Conservation (phyloP, 1,140 invertebrate genomes). For the Paramacrobiotus metropolitanus region DNA sequence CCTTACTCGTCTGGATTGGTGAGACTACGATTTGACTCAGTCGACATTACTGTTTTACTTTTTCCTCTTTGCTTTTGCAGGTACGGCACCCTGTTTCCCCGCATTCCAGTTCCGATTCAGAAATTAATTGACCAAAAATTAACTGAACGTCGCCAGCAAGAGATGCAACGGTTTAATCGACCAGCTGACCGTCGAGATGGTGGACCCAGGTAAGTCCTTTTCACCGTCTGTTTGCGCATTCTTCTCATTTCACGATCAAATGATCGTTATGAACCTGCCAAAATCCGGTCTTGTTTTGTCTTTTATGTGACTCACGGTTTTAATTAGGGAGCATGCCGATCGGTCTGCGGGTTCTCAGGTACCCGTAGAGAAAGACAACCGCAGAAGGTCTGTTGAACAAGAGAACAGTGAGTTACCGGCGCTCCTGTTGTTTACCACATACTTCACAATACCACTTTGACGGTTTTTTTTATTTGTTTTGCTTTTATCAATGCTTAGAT, state of each 20-base stretch:
- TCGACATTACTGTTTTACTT: not conserved
- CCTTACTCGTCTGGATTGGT: constrained; percentile 86
- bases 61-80: no score
- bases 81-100: constrained; percentile 90
- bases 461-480: no score
- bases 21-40: no score
- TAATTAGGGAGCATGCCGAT: not conserved
- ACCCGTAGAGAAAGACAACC: constrained; percentile 1
- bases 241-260: no score
- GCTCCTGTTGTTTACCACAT: no score
- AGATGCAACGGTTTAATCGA: not conserved
- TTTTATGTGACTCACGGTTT: not conserved
- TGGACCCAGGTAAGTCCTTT: not conserved
- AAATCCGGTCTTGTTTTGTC: not conserved
- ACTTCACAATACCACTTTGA: no score
- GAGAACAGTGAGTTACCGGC: not conserved
- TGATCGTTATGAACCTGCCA: no score
- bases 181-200: not conserved
- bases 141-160: not conserved
- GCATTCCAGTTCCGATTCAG: constrained; percentile 97
- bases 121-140: constrained; percentile 25
- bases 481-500: no score
- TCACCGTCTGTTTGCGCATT: not conserved
- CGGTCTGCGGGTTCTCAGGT: not conserved
- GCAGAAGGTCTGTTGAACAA: constrained; percentile 4